Evolutionary conservation across 2,888 invertebrate genomes (phyloP).

Genomic region (Melieria picta): DNA sequence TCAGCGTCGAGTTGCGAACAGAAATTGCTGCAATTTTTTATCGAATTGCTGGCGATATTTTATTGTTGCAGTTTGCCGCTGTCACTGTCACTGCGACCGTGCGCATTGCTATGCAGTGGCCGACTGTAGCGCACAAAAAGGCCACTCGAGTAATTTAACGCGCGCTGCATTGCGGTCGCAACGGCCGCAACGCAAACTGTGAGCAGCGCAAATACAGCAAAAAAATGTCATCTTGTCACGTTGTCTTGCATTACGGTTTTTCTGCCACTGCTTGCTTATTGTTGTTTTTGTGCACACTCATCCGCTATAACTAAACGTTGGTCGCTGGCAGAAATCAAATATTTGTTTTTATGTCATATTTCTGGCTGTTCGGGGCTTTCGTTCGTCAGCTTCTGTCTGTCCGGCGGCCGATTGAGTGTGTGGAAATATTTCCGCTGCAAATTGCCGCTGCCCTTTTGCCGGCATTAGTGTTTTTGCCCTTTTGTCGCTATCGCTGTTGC

Average conservation of each 20-base stretch:
- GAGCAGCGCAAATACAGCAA: neutral
- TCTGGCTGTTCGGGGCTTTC: conserved; percentile 5
- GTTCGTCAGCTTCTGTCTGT: conserved; percentile 3
- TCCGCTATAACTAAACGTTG: conserved; percentile 7
- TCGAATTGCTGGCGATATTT: neutral
- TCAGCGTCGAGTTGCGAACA: no score
- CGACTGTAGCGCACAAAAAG: neutral
- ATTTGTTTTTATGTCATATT: conserved; percentile 30
- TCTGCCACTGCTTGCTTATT: conserved; percentile 21
- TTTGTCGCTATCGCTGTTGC: neutral
- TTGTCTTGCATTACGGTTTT: conserved; percentile 25
- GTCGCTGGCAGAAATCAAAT: conserved; percentile 21
- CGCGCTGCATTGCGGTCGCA: conserved; percentile 22
- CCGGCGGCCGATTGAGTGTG: neutral
- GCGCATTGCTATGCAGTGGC: neutral
- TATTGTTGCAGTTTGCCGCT: neutral
- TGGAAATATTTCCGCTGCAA: conserved; percentile 18
- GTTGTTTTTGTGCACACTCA: neutral
- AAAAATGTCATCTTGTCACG: conserved; percentile 19
- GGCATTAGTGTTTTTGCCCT: neutral
- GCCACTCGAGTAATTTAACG: conserved; percentile 20
- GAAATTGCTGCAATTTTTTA: neutral
- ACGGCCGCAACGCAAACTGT: neutral
- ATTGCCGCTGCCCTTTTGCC: conserved; percentile 12
- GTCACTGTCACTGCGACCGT: no score